These are phyloP conservation scores for Orycteropus afer DNA, from an alignment of 2,113 vertebrate species.

Conservation along the genomic window DNA sequence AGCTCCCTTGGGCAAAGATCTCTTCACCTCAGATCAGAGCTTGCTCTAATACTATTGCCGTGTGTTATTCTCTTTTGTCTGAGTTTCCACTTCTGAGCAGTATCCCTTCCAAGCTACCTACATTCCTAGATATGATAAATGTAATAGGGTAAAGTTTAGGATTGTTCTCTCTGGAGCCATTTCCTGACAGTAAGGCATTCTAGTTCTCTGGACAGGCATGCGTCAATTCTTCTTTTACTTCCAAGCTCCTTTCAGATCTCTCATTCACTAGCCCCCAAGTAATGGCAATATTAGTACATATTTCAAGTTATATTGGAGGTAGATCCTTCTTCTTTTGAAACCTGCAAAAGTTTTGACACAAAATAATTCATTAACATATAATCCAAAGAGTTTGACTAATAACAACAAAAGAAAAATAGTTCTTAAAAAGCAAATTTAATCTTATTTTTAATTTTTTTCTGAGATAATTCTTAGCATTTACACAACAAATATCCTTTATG, in stretches of 20 bases:
- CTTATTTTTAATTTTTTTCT: not conserved
- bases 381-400: not conserved
- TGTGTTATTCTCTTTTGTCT: not conserved
- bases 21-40: not conserved
- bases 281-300: not conserved
- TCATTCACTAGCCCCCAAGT: not conserved
- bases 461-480: constrained; percentile 54
- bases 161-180: not conserved
- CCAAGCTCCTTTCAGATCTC: not conserved
- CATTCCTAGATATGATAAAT: not conserved
- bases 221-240: not conserved
- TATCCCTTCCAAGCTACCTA: not conserved
- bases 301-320: not conserved
- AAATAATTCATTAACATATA: not conserved
- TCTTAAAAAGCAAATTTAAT: constrained; percentile 46
- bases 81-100: not conserved
- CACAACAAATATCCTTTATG: not conserved
- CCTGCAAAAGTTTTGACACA: not conserved
- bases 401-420: not conserved
- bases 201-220: not conserved
- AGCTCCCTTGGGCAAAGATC: not conserved
- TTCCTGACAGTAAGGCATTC: not conserved
- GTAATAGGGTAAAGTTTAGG: not conserved
- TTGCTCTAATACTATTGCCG: not conserved
- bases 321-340: not conserved